Conservation (phyloP, 1,140 invertebrate species). For the Drosophila azteca region DNA sequence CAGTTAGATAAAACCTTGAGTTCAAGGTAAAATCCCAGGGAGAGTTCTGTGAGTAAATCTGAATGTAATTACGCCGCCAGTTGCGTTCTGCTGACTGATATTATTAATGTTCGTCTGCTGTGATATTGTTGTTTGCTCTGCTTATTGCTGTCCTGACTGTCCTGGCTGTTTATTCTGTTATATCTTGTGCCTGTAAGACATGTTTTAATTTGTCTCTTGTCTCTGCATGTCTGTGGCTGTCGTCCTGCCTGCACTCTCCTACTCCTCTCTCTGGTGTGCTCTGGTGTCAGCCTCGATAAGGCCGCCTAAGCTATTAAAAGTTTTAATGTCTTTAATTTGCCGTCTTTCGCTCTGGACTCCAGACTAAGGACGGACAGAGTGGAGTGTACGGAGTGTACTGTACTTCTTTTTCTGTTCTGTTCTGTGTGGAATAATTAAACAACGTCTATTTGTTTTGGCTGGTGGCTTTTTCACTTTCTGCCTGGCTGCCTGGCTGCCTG, state of each 20-base stretch:
- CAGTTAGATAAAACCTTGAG: not conserved
- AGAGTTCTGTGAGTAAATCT: conserved; percentile 20
- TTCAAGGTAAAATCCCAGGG: conserved; percentile 19
- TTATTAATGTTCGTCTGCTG: conserved; percentile 45
- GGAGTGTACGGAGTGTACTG: conserved; percentile 6
- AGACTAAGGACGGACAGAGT: conserved; percentile 19
- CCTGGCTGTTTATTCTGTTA: conserved; percentile 33
- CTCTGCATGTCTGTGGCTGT: conserved; percentile 33
- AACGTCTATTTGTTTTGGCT: conserved; percentile 55
- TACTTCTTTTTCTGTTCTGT: conserved; percentile 17
- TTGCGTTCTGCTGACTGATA: conserved; percentile 27
- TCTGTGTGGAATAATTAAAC: conserved; percentile 62
- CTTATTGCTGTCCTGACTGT: conserved; percentile 28
- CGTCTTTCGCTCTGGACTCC: conserved; percentile 8
- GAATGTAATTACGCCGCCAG: conserved; percentile 48
- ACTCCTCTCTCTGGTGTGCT: not conserved
- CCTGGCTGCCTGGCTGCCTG: too few relatives aligned
- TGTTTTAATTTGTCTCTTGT: conserved; percentile 65
- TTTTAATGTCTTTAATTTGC: conserved; percentile 56
- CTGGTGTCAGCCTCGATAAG: conserved; percentile 56
- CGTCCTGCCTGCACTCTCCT: not conserved
- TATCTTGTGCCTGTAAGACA: conserved; percentile 60
- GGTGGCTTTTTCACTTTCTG: not conserved
- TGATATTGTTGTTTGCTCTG: conserved; percentile 31
- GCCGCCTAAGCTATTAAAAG: conserved; percentile 71